These are phyloP conservation scores for Dasysyrphus tricinctus DNA, from an alignment of 2,888 invertebrate genomes.

Conservation along the genomic window DNA sequence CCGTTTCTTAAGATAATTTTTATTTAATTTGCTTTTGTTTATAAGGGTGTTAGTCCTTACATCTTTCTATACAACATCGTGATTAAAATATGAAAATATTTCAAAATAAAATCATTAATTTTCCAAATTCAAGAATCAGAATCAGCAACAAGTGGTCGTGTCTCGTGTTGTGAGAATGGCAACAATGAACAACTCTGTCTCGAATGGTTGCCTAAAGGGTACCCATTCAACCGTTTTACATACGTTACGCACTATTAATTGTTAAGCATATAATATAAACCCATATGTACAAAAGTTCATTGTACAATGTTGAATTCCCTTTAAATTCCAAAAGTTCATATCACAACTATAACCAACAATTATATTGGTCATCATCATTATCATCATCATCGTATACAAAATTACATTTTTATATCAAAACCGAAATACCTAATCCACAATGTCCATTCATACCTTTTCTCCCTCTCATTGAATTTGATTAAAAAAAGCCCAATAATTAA, in stretches of 20 bases:
- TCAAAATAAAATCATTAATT: not conserved
- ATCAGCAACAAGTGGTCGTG: conserved; percentile 41
- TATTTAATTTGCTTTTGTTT: no score
- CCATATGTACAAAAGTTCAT: not conserved
- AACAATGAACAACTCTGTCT: conserved; percentile 1
- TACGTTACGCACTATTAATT: conserved; percentile 64
- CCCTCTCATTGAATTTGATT: conserved; percentile 48
- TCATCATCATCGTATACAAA: conserved; percentile 4
- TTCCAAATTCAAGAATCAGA: not conserved
- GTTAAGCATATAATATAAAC: not conserved
- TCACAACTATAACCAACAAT: conserved; percentile 47
- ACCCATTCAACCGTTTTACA: conserved; percentile 45
- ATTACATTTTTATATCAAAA: not conserved
- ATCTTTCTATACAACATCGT: no score
- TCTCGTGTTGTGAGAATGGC: conserved; percentile 23
- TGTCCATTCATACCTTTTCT: conserved; percentile 29
- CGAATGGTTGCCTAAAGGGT: conserved; percentile 8
- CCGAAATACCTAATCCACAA: conserved; percentile 20
- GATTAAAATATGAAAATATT: no score
- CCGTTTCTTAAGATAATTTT: no score
- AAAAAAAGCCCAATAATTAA: conserved; percentile 70
- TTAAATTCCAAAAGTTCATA: conserved; percentile 18
- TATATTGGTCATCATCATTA: conserved; percentile 16
- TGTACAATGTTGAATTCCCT: conserved; percentile 1
- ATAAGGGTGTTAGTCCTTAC: no score